Percentiles rank a stretch among this genome's conserved stretches.
These are phyloP conservation scores for Eupithecia inturbata DNA, from an alignment of 2,888 invertebrate genomes.

Conservation along the genomic window DNA sequence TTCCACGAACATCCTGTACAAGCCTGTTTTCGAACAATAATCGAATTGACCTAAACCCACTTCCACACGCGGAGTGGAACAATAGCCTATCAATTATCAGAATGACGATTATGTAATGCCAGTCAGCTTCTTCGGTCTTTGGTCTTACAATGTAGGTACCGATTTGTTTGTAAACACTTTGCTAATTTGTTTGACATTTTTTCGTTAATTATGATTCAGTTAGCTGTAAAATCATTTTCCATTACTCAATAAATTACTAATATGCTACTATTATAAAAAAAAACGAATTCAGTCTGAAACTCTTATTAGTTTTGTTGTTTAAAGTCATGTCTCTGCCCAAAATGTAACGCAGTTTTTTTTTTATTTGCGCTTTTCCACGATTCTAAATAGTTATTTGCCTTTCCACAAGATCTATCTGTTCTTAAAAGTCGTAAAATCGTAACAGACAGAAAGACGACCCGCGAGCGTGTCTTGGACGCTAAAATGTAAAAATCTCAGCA, in stretches of 20 bases:
- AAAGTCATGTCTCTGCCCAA: too few species aligned
- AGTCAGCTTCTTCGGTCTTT: constrained; percentile 21
- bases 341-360: too few species aligned
- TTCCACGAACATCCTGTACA: constrained; percentile 31
- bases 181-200: not conserved
- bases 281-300: too few species aligned
- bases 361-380: too few species aligned
- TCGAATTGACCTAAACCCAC: constrained; percentile 46
- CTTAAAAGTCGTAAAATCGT: too few species aligned
- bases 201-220: not conserved
- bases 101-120: constrained; percentile 37
- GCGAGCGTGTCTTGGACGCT: accelerated
- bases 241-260: too few species aligned
- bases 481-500: not conserved
- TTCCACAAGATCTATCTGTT: too few species aligned
- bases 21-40: constrained; percentile 40
- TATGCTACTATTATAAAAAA: too few species aligned
- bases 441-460: not conserved
- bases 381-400: too few species aligned
- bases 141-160: constrained; percentile 24
- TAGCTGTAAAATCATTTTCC: not conserved
- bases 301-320: too few species aligned
- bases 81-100: constrained; percentile 39
- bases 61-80: constrained; percentile 29
- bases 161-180: not conserved